Evolutionary conservation across 1,140 invertebrate species (phyloP).

Genomic region (Drosophila tsacasi): DNA sequence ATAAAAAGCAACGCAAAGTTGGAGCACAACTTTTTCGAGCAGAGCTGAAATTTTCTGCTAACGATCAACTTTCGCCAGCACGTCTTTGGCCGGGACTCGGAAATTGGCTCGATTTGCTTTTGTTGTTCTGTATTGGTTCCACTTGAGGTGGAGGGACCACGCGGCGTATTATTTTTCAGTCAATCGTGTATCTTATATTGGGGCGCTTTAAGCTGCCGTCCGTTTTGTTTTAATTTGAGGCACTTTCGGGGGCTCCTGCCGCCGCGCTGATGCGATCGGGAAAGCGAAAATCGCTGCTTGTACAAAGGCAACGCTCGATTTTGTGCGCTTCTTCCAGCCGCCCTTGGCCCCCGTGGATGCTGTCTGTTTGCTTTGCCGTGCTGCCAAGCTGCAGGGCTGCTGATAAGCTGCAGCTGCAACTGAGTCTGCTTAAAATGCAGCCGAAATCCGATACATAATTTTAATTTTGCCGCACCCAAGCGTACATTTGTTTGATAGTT

Average conservation of each 20-base stretch:
- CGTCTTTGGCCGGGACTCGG: constrained; percentile 43
- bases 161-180: constrained; percentile 36
- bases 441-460: constrained; percentile 59
- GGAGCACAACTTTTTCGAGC: constrained; percentile 55
- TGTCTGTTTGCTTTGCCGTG: constrained; percentile 44
- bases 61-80: constrained; percentile 68
- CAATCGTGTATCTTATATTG: constrained; percentile 41
- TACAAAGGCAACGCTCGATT: constrained; percentile 15
- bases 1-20: constrained; percentile 71
- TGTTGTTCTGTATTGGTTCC: constrained; percentile 7
- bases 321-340: constrained; percentile 8
- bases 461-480: constrained; percentile 59
- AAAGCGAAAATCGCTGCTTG: constrained; percentile 42
- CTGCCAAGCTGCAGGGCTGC: constrained; percentile 41
- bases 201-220: constrained; percentile 42
- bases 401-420: constrained; percentile 59
- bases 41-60: constrained; percentile 66
- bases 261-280: constrained; percentile 28
- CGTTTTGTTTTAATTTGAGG: constrained; percentile 57
- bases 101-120: constrained; percentile 69
- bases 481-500: constrained; percentile 68
- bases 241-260: constrained; percentile 31
- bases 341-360: constrained; percentile 4
- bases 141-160: constrained; percentile 26
- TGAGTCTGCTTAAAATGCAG: constrained; percentile 53